Conservation (phyloP, 2,797 vertebrate genomes). For the Helarctos malayanus region DNA sequence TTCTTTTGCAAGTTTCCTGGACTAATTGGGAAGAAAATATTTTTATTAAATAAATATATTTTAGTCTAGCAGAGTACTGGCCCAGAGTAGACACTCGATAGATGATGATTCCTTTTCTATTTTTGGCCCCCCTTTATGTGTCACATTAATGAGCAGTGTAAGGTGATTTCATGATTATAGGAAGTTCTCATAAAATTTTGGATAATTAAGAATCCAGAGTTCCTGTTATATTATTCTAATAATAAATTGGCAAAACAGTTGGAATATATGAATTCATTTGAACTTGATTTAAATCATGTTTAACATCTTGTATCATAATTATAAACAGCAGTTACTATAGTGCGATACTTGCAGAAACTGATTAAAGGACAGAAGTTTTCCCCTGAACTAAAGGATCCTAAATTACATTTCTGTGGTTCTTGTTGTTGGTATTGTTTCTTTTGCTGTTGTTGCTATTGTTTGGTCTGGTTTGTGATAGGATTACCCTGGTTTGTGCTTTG, state of each 20-base stretch:
- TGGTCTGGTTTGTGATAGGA: not conserved
- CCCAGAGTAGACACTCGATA: not conserved
- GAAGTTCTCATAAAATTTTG: not conserved
- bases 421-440: not conserved
- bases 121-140: not conserved
- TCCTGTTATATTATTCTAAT: not conserved
- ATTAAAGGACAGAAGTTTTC: not conserved
- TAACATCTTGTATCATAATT: not conserved
- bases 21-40: not conserved
- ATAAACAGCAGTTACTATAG: not conserved
- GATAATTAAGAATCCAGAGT: not conserved
- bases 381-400: not conserved
- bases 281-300: not conserved
- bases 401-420: not conserved
- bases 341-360: not conserved
- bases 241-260: not conserved
- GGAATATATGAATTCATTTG: not conserved
- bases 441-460: not conserved
- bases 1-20: not conserved
- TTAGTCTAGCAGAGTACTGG: not conserved
- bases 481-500: not conserved
- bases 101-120: not conserved
- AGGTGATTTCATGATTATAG: not conserved
- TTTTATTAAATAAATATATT: conserved; percentile 1
- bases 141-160: not conserved